Evolutionary conservation across 2,888 invertebrate genomes (phyloP), one percentile per base, ranked within the genome.

Genomic region (Pardosa pseudoannulata): DNA sequence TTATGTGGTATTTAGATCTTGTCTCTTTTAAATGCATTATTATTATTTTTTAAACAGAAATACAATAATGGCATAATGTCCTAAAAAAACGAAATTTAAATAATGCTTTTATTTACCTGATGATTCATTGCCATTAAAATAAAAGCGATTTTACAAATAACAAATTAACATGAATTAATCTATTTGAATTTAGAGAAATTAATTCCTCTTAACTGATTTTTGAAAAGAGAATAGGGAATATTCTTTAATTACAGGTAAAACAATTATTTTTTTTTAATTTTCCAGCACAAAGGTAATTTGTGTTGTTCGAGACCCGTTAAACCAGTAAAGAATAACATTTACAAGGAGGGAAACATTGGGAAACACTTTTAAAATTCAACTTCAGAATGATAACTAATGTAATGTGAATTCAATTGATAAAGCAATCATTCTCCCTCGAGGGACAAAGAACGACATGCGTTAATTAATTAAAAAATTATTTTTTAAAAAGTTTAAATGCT

Each of bases 201-300:
- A n/a, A n/a, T 36, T 36, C 9, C 9, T 36, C 9, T 9, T 5
- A 36, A 36, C 5, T 36, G 5, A 36, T 5, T 36, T 36, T 36
- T 9, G 9, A 9, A 36, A 7, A 5, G 5, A n/a, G 36, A 36
- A 36, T 9, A 9, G 36, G 5, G 9, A 36, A 36, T 9, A 75
- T 68, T 16, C 50, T 75, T 81, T 81, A 81, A 81, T 81, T 81
- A 75, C 70, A 81, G 56, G 81, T 56, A 75, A 68, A 81, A 75
- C 75, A 75, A 81, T 75, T 75, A 74, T 70, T 74, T 75, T 81
- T 79, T 65, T 74, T 81, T 39, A 68, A 70, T 81, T n/a, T n/a
- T n/a, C n/a, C 56, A 29, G n/a, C 36, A 56, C n/a, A 46, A 32
- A 46, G 27, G 41, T 46, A 41, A 31, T 7, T n/a, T 46, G 5